Evolutionary conservation across 2,113 vertebrate genomes (phyloP), one percentile per base, ranked within the genome.

Genomic region (Corydoras maculifer): DNA sequence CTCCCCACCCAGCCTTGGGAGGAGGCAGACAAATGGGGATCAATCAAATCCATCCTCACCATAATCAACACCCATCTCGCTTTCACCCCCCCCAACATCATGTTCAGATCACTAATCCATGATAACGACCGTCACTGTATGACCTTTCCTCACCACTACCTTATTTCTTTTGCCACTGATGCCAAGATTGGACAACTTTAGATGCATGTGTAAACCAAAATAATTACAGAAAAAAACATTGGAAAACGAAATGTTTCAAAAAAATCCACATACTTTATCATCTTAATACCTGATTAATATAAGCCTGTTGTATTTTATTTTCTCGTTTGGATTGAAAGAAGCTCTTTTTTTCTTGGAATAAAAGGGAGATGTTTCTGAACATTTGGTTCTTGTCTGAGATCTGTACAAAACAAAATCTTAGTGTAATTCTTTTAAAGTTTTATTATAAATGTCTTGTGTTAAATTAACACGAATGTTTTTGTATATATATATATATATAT

Each of bases 251-350:
- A 25, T 1, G 18, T 25, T 25, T 25, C 1, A 72, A 79, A 81
- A 81, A 82, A 78, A 82, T 70, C 62, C 81, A 84, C 87, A 87
- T 82, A 75, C 78, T 85, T 87, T 89, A 90, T 87, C 87, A 86
- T 87, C 86, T 87, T 87, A 86, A 87, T 88, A 87, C 87, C 87
- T 86, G 82, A 89, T 90, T 87, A 87, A 89, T 89, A 89, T 90
- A 88, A 87, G 87, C 89, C 90, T 90, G 87, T 88, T 89, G 88
- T 89, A 85, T 89, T 89, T 90, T 87, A 84, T 90, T 90, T 87
- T 85, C 78, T 84, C 81, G 81, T 88, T 90, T 89, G 87, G 85
- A 86, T 87, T 88, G 86, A 72, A 89, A 88, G 69, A 71, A 70
- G 58, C 78, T 70, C 79, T 84, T 81, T 86, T 84, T 90, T 91